Base-by-base conservation (phyloP, 2,113 vertebrate species). In the Morone saxatilis region DNA sequence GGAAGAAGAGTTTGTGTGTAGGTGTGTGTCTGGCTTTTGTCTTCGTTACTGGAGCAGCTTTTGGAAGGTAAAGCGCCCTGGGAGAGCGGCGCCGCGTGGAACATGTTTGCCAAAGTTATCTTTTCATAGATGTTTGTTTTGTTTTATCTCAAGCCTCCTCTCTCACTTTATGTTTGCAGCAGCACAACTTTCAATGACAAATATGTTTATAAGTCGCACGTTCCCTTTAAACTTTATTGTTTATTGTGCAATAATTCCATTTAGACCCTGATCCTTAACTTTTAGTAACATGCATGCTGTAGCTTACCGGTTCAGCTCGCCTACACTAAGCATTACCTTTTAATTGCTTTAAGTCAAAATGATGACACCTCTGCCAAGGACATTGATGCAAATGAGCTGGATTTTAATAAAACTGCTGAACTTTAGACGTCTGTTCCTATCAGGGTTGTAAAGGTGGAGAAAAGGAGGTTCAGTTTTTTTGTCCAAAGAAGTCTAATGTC, bases 401-500 rank as follows among this genome's bases (percentile, higher is more conserved):
- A 41, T 2, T 41, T 38, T 4, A 50, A 4, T 50, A n/a, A 61
- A 74, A 17, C 43, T 36, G 57, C 31, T 48, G 16, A 31, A 31
- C 31, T 41, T 14, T 1, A n/a, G 3, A 12, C 62, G 6, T 80
- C 82, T 63, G 47, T 19, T 36, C 25, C 41, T 68, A 31, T 73
- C 68, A 69, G n/a, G 5, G 25, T 80, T 62, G 59, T 94, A 89
- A 81, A 90, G 92, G 88, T 95, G 94, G 93, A 96, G 95, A 95
- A 92, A 95, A 94, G 93, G 90, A 96, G 94, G 95, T 91, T 91
- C 90, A 86, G 83, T 94, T 86, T 90, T 92, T 91, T 88, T 85
- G 83, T 94, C 91, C 89, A 93, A 86, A 87, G 91, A 94, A 95
- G 93, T 95, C 95, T 93, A 95, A 93, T 91, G 90, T 93, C 94